These are phyloP conservation scores for Ondatra zibethicus DNA, from an alignment of 2,113 vertebrate genomes.

Conservation along the genomic window DNA sequence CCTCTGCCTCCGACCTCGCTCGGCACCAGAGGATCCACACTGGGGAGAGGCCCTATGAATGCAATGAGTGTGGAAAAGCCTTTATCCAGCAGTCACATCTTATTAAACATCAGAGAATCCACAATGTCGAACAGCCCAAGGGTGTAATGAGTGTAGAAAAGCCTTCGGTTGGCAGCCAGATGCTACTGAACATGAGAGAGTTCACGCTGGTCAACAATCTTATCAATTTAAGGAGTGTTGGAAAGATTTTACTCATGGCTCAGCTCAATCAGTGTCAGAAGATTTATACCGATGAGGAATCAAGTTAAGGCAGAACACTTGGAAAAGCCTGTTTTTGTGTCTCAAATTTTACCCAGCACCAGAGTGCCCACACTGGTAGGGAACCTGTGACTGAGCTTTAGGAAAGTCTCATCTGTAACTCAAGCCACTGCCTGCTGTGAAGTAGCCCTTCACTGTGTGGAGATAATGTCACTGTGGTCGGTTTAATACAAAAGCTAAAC, in stretches of 20 bases:
- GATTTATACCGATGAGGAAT: neutral
- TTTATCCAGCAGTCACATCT: conserved; percentile 38
- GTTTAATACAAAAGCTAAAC: neutral
- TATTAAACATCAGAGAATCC: conserved; percentile 13
- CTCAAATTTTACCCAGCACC: too few species aligned
- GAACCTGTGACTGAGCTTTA: neutral
- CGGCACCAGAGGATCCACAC: conserved; percentile 43
- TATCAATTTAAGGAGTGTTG: neutral
- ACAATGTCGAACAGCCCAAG: neutral
- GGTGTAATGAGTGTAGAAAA: neutral
- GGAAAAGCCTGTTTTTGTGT: neutral
- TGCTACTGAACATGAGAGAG: neutral
- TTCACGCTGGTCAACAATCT: neutral
- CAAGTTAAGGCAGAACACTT: neutral
- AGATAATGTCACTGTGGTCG: neutral
- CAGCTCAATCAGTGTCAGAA: neutral
- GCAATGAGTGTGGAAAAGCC: neutral
- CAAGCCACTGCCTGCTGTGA: neutral
- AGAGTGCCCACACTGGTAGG: neutral
- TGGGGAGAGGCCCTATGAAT: conserved; percentile 20
- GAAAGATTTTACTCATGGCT: neutral
- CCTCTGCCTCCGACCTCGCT: neutral
- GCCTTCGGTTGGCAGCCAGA: neutral
- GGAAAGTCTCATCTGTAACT: neutral
- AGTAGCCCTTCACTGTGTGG: neutral